Percentiles rank a stretch among this genome's conserved stretches.
Evolutionary conservation across 1,140 invertebrate genomes (phyloP).

Genomic region (Drosophila rhopaloa): DNA sequence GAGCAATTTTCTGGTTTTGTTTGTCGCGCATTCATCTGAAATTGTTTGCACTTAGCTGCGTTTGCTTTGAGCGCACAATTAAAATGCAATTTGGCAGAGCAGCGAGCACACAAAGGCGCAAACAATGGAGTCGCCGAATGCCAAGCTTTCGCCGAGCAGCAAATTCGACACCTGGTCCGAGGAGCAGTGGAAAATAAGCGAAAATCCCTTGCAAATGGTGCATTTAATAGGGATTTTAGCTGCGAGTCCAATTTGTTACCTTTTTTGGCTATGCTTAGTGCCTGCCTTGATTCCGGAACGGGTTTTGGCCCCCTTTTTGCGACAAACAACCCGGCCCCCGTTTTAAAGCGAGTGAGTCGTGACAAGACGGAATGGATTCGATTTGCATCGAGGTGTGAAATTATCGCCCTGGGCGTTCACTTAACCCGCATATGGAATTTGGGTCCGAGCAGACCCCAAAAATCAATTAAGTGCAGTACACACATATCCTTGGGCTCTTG

Average conservation of each 20-base stretch:
- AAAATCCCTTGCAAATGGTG: constrained; percentile 16
- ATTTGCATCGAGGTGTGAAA: constrained; percentile 31
- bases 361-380: constrained; percentile 8
- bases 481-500: constrained; percentile 22
- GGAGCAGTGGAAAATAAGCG: constrained; percentile 8
- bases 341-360: neutral
- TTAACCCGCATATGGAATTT: constrained; percentile 3
- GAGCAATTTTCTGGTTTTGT: constrained; percentile 51
- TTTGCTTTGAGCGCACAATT: constrained; percentile 70
- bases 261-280: constrained; percentile 3
- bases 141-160: constrained; percentile 14
- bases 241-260: constrained; percentile 10
- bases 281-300: neutral
- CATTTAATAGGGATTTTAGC: constrained; percentile 27
- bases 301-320: neutral
- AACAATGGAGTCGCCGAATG: constrained; percentile 43
- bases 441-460: constrained; percentile 1
- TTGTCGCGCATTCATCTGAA: constrained; percentile 73
- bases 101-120: constrained; percentile 41
- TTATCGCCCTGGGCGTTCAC: constrained; percentile 1
- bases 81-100: constrained; percentile 70
- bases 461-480: constrained; percentile 41
- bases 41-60: constrained; percentile 72
- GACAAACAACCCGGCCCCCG: neutral
- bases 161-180: constrained; percentile 41